Evolutionary conservation across 1,140 invertebrate species (phyloP), one percentile per base, ranked within the genome.

Genomic region (Atta texana): DNA sequence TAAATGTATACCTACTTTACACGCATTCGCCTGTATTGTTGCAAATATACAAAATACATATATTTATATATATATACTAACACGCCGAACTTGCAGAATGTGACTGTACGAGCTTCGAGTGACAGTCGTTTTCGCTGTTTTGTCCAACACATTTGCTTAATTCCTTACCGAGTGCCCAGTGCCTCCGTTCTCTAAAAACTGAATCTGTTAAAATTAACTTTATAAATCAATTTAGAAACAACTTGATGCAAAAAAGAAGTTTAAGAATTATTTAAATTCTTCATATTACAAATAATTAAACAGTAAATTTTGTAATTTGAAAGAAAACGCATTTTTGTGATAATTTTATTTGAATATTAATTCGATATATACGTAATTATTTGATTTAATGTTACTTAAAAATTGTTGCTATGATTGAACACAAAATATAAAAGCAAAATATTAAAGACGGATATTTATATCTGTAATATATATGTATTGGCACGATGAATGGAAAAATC

Each of bases 1-100:
- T 84, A 84, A 75, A 90, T 88, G 88, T 87, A 89, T 86, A 92
- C 88, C 85, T 90, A 88, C 89, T 89, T 91, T 76, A 63, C 71
- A 89, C 66, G 61, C 55, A 57, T 63, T 44, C 21, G 31, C 71
- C 24, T 84, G 44, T 87, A 59, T 82, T 49, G 61, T 68, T 69
- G 49, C 64, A 84, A 87, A 80, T 91, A 90, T 69, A 69, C 69
- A 55, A 88, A 39, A 87, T 85, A 91, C 63, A 86, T 77, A 34
- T 88, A 75, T 87, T 63, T 82, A 81, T 85, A 44, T 44, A 34
- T 84, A 85, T 88, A 92, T 89, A 92, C 92, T 89, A 85, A 89
- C 90, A 93, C 90, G 89, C 91, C 92, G 90, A 93, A 92, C 92
- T 92, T 94, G 93, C 94, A 94, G 93, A 94, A 94, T 94, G 93